Base-by-base conservation (phyloP, 2,888 invertebrate species). In the Ichneumon xanthorius region DNA sequence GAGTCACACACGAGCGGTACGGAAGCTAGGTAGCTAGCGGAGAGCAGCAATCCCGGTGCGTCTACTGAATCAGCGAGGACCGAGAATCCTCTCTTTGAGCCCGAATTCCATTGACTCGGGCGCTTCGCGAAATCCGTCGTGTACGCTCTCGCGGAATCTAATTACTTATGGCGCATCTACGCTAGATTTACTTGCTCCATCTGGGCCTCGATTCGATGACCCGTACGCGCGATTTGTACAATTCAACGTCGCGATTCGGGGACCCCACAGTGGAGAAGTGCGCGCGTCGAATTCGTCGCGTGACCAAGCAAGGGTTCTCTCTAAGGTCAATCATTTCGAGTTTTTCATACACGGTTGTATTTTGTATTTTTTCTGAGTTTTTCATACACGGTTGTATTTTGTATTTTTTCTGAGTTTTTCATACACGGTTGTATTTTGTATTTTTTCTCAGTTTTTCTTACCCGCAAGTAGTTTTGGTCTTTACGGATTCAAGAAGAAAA, bases 101-200 rank as follows among this genome's bases (percentile, higher is more conserved):
- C 75, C 50, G 70, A 71, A 79, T 65, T 71, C 75, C 75, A 80
- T 84, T 84, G 83, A 75, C 75, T 79, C 79, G 45, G 70, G 73
- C 61, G 40, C 79, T 65, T 70, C 50, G 70, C 19, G 75, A 58
- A 75, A 84, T 75, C 75, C 72, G 72, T 67, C 55, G 22, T 53
- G 65, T 33, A 61, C 65, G 63, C 53, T 72, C 70, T 71, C 37
- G 30, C 19, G 55, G 65, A 73, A 80, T 80, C 80, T 80, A 80
- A 83, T 84, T 76, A 79, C 61, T 63, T 79, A 50, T 75, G 63
- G 53, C 40, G 65, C 55, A 53, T 33, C 26, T 30, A 16, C 22
- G 55, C 37, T 22, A 63, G 19, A 71, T 71, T 70, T 5, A 48
- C 61, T 70, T 45, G 45, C 30, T 30, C 45, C 11, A 26, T 58